Percentiles rank a stretch among this genome's conserved stretches.
Conservation (phyloP, 2,888 invertebrate genomes). For the Hirtodrosophila trivittata region DNA sequence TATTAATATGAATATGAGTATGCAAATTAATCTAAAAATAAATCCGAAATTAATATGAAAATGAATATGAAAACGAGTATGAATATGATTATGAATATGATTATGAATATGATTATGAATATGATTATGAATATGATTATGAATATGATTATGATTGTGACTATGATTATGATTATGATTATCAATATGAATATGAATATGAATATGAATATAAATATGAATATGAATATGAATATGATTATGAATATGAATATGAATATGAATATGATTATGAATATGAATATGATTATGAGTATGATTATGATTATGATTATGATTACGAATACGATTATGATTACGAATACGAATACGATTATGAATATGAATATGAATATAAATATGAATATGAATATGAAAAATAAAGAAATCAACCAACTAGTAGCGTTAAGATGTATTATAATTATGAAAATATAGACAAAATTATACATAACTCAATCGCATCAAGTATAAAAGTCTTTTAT, state of each 20-base stretch:
- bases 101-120: not conserved
- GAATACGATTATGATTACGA: no score
- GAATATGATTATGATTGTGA: no score
- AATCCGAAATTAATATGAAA: no score
- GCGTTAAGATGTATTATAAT: slow-evolving; percentile 77
- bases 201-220: no score
- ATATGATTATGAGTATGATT: no score
- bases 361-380: not conserved
- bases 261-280: slow-evolving; percentile 2
- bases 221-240: no score
- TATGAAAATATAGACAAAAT: slow-evolving; percentile 79
- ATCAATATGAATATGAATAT: slow-evolving; percentile 1
- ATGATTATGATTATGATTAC: no score
- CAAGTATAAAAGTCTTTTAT: slow-evolving; percentile 44
- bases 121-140: no score
- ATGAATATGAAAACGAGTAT: not conserved
- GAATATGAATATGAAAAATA: slow-evolving; percentile 9
- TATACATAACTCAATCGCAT: slow-evolving; percentile 68
- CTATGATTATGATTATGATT: not conserved
- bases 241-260: slow-evolving; percentile 5
- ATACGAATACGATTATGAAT: not conserved
- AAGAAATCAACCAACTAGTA: slow-evolving; percentile 58
- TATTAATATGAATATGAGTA: not conserved
- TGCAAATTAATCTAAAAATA: no score
- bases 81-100: slow-evolving; percentile 5